Evolutionary conservation across 2,797 vertebrate species (phyloP).

Genomic region (Glyptemys insculpta): DNA sequence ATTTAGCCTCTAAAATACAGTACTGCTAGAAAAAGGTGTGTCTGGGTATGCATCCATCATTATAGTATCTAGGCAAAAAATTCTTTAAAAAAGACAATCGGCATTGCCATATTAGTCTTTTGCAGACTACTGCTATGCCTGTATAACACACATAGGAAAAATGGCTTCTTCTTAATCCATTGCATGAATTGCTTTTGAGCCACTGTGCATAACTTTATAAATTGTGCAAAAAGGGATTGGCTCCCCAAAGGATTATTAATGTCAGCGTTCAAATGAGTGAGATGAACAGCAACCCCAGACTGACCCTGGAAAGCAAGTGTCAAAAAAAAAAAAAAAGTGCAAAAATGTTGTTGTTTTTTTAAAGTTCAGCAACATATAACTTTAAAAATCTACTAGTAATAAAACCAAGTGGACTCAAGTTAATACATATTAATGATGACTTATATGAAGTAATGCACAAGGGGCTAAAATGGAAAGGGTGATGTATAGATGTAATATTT

Average conservation of each 20-base stretch:
- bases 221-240: too few species aligned
- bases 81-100: neutral
- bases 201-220: neutral
- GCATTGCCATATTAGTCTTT: neutral
- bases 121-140: neutral
- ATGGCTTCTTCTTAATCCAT: neutral
- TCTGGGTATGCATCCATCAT: too few species aligned
- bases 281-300: neutral
- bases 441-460: constrained; percentile 1
- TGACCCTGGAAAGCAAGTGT: neutral
- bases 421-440: constrained; percentile 32
- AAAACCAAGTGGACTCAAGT: neutral
- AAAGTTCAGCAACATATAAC: neutral
- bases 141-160: neutral
- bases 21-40: too few species aligned
- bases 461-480: neutral
- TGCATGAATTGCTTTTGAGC: neutral
- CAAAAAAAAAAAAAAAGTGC: neutral
- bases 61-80: too few species aligned
- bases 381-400: constrained; percentile 17
- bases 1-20: too few species aligned
- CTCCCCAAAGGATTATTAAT: neutral
- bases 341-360: neutral
- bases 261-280: neutral
- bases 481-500: neutral